Percentiles rank a stretch among this genome's conserved stretches.
Evolutionary conservation across 2,113 vertebrate genomes (phyloP).

Genomic region (Cynoglossus semilaevis): DNA sequence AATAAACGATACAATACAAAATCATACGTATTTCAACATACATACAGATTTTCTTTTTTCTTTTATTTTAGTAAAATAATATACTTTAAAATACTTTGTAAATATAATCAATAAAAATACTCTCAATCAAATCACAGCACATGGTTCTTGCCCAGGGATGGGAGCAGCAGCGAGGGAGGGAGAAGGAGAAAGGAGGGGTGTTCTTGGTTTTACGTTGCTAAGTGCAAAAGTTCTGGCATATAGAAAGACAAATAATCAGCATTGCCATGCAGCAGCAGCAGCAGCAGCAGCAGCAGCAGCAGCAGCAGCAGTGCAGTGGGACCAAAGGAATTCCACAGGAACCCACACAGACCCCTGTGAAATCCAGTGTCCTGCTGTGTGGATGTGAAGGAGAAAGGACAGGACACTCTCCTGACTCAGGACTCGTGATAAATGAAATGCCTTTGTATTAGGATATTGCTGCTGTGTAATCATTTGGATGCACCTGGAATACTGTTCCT

Average conservation of each 20-base stretch:
- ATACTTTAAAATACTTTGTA: no score
- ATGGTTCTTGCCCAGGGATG: neutral
- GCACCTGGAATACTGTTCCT: conserved; percentile 36
- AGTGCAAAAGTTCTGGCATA: conserved; percentile 68
- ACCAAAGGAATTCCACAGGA: conserved; percentile 64
- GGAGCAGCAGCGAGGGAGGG: neutral
- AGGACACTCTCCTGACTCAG: no score
- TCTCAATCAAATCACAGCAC: no score
- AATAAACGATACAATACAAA: no score
- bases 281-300: conserved; percentile 52
- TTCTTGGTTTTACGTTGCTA: conserved; percentile 51
- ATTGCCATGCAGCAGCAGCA: conserved; percentile 24
- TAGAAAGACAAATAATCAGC: conserved; percentile 62
- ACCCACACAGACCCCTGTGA: conserved; percentile 7
- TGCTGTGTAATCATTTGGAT: conserved; percentile 9
- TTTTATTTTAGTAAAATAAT: no score
- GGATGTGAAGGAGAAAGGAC: conserved; percentile 16
- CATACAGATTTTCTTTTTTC: no score
- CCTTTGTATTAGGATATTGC: conserved; percentile 9
- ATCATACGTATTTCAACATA: no score
- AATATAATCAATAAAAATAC: no score
- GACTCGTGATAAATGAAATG: conserved; percentile 45
- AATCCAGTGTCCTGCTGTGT: neutral
- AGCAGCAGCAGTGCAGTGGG: conserved; percentile 17
- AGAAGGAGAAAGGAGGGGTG: conserved; percentile 58